Conservation (phyloP, 2,113 vertebrate genomes). For the Megalops atlanticus region DNA sequence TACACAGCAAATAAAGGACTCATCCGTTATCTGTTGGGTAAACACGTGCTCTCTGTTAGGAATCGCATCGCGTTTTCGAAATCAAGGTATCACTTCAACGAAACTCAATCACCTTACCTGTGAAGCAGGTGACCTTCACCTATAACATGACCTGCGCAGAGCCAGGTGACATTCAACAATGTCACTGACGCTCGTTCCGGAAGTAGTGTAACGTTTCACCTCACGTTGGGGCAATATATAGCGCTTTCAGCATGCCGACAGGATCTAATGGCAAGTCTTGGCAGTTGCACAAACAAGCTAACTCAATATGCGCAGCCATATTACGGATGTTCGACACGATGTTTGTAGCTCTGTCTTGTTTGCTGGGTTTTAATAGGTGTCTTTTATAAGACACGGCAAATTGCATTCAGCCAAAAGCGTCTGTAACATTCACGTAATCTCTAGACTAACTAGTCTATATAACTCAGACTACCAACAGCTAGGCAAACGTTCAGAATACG, state of each 20-base stretch:
- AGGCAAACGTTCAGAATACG: too few species aligned
- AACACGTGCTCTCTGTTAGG: not conserved
- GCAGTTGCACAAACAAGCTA: not conserved
- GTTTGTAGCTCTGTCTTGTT: not conserved
- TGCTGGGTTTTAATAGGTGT: not conserved
- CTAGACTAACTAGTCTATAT: too few species aligned
- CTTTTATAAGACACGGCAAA: not conserved
- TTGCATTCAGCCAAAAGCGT: not conserved
- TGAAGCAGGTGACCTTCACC: not conserved
- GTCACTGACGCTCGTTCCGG: constrained; percentile 41
- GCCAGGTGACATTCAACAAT: constrained; percentile 54
- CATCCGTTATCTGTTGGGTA: not conserved
- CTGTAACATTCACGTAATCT: not conserved
- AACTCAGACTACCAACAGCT: too few species aligned
- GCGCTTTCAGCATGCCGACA: constrained; percentile 4
- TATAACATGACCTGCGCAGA: constrained; percentile 56
- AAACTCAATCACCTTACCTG: not conserved
- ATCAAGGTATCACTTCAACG: not conserved
- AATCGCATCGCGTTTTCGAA: not conserved
- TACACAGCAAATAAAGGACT: not conserved
- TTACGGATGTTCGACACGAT: not conserved
- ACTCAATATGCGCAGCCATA: not conserved
- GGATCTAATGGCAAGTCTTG: not conserved
- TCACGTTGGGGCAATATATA: not conserved
- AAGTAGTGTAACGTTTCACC: constrained; percentile 26